Conservation (phyloP, 2,888 invertebrate genomes). For the Escarpia spicata region DNA sequence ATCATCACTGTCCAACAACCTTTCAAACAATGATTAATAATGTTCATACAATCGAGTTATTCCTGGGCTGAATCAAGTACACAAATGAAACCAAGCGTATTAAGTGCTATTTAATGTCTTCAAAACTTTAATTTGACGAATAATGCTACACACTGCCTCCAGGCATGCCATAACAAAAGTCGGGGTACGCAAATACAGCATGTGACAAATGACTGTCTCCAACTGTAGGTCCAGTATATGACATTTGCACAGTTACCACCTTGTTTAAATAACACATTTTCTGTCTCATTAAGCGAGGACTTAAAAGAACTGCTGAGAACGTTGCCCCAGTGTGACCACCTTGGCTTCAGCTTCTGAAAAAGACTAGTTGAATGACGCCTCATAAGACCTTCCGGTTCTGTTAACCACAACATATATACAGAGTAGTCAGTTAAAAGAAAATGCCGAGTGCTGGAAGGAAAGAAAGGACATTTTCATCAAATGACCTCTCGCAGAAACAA, state of each 20-base stretch:
- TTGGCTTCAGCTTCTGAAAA: neutral
- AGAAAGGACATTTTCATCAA: conserved; percentile 8
- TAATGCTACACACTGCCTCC: conserved; percentile 1
- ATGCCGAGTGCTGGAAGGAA: neutral
- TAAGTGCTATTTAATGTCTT: conserved; percentile 16
- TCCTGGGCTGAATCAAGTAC: neutral
- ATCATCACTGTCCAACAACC: no score
- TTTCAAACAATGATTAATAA: no score
- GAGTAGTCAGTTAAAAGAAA: neutral
- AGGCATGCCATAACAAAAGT: neutral
- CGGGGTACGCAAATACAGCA: neutral
- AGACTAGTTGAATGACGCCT: neutral
- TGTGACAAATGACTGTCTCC: neutral
- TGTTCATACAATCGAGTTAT: no score
- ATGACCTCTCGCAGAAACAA: neutral
- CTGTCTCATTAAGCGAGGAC: neutral
- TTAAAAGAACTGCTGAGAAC: neutral
- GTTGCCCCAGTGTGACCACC: neutral
- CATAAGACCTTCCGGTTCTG: neutral
- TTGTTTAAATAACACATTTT: neutral
- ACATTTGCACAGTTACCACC: neutral
- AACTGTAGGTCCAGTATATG: neutral
- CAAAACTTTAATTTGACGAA: conserved; percentile 13
- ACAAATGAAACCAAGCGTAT: neutral
- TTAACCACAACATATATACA: neutral